Evolutionary conservation across 2,113 vertebrate species (phyloP), one percentile per base, ranked within the genome.

Genomic region (Piaya cayana): DNA sequence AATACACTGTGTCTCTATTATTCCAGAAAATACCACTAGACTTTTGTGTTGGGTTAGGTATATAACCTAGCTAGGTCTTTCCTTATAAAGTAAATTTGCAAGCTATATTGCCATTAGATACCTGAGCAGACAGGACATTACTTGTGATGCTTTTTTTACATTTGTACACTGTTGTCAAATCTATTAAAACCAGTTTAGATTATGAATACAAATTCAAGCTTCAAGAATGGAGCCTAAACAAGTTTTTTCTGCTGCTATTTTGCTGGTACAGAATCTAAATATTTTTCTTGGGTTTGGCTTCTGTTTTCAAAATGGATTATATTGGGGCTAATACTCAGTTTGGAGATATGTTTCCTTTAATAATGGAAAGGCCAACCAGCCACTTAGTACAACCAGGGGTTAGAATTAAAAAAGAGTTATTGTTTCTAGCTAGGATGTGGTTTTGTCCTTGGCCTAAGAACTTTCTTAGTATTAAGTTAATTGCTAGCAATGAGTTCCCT

Each of bases 401-500:
- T 60, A 91, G 25, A n/a, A 84, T 14, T n/a, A n/a, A 64, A 87
- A 12, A 64, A 82, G 39, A 69, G 19, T 5, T 72, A 12, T 32
- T 80, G 11, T 79, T 93, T 79, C 49, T 72, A 55, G 2, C 12
- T 87, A 18, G 68, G 26, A 75, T 36, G 34, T 14, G 16, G 37
- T 58, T 94, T 88, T 76, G 21, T 82, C 50, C n/a, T 82, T 74
- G 59, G 25, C 55, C 69, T 53, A 65, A 72, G 47, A 36, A 77
- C 70, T 90, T 90, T 62, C 80, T 92, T 80, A 77, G n/a, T 25
- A 53, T 49, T 82, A 85, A 80, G 27, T 47, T 82, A 85, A 72
- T 75, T 79, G 27, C 30, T 82, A 9, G 1, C 53, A 93, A 69
- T 58, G 50, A 27, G 10, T 77, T 92, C 29, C 70, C 67, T 90